These are phyloP conservation scores for Chrysopilus asiliformis DNA, from an alignment of 2,888 invertebrate genomes.

Conservation along the genomic window DNA sequence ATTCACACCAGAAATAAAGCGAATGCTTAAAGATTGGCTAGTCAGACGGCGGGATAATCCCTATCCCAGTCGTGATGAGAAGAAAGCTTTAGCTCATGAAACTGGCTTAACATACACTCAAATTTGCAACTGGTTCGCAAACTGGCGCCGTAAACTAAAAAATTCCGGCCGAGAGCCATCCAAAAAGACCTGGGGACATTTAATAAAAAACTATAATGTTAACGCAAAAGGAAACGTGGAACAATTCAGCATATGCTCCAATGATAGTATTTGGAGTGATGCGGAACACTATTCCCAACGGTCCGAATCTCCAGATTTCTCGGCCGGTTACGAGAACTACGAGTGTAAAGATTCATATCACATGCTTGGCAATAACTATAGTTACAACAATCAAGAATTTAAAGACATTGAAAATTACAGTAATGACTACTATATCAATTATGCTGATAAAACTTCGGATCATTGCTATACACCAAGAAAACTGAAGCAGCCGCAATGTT, in stretches of 20 bases:
- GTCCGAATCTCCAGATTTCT: conserved; percentile 8
- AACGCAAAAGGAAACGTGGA: conserved; percentile 66
- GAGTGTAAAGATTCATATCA: conserved; percentile 7
- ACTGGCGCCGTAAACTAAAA: conserved; percentile 65
- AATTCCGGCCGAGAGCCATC: conserved; percentile 57
- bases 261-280: conserved; percentile 68
- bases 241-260: conserved; percentile 65
- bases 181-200: conserved; percentile 58
- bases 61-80: conserved; percentile 64
- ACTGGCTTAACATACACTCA: conserved; percentile 67
- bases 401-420: background rate
- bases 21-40: conserved; percentile 64
- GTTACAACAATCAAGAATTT: conserved; percentile 9
- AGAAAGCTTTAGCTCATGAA: conserved; percentile 55
- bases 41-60: conserved; percentile 63
- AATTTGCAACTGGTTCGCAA: conserved; percentile 72
- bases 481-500: conserved; percentile 26
- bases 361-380: conserved; percentile 7
- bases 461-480: conserved; percentile 26
- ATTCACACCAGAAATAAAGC: conserved; percentile 68
- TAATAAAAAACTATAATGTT: conserved; percentile 53
- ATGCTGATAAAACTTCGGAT: conserved; percentile 16
- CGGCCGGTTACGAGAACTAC: conserved; percentile 12
- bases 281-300: conserved; percentile 30
- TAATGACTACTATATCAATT: conserved; percentile 2